Conservation (phyloP, 1,140 invertebrate species). For the Acromyrmex heyeri region DNA sequence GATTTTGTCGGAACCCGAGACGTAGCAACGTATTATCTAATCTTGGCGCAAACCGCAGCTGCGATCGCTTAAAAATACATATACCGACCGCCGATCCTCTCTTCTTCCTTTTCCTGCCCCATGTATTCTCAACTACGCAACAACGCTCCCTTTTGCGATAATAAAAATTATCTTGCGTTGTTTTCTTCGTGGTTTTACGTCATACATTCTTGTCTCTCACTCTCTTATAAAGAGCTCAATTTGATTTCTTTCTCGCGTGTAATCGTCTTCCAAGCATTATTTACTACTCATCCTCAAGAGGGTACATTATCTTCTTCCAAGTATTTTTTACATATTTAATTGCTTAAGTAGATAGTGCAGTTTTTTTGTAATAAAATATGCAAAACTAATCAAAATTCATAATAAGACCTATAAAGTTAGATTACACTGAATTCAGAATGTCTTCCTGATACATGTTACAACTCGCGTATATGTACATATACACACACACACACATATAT, state of each 20-base stretch:
- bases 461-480: background rate
- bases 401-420: background rate
- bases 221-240: background rate
- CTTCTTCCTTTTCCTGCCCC: conserved; percentile 30
- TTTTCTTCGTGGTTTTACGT: background rate
- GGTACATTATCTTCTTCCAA: background rate
- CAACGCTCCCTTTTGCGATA: background rate
- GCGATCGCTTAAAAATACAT: conserved; percentile 73
- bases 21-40: conserved; percentile 70
- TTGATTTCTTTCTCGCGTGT: background rate
- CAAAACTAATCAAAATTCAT: background rate
- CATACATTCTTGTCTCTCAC: background rate
- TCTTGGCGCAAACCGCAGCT: conserved; percentile 71
- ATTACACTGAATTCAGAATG: conserved; percentile 16
- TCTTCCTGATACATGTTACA: background rate
- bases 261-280: background rate
- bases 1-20: conserved; percentile 47
- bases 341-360: background rate
- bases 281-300: background rate
- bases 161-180: conserved; percentile 34
- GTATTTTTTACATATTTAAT: background rate
- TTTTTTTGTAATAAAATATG: background rate
- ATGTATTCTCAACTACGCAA: background rate
- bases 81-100: conserved; percentile 41
- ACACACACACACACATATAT: too few species aligned